Conservation (phyloP, 2,113 vertebrate species). For the Trachemys scripta region DNA sequence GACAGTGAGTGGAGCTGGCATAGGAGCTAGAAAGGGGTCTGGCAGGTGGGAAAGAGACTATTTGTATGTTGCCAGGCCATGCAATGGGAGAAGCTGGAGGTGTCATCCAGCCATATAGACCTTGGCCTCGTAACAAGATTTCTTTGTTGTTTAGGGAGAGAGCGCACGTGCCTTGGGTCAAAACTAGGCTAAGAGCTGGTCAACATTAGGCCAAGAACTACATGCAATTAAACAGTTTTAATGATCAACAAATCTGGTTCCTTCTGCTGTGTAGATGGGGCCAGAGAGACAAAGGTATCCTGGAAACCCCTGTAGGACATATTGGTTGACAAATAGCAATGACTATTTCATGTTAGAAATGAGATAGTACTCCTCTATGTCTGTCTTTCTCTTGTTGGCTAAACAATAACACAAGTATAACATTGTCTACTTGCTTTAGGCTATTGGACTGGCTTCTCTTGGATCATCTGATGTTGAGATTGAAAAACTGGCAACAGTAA, state of each 20-base stretch:
- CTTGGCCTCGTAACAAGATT: neutral
- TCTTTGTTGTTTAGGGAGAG: neutral
- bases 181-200: conserved; percentile 31
- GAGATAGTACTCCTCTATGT: conserved; percentile 38
- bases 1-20: neutral
- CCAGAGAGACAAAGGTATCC: conserved; percentile 72
- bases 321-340: conserved; percentile 69
- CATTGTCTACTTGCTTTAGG: conserved; percentile 74
- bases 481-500: conserved; percentile 89
- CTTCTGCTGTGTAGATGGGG: conserved; percentile 55
- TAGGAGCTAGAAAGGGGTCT: neutral
- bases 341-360: conserved; percentile 69
- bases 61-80: neutral
- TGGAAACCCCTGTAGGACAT: conserved; percentile 71
- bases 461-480: conserved; percentile 88
- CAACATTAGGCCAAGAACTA: conserved; percentile 36
- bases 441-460: conserved; percentile 88
- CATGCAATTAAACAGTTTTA: conserved; percentile 22
- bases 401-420: conserved; percentile 64
- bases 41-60: neutral
- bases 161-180: neutral
- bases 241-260: conserved; percentile 34
- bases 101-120: neutral
- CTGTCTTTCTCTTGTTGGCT: conserved; percentile 65
- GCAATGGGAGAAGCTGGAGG: neutral